Evolutionary conservation across 2,113 vertebrate genomes (phyloP).

Genomic region (Triplophysa rosa): DNA sequence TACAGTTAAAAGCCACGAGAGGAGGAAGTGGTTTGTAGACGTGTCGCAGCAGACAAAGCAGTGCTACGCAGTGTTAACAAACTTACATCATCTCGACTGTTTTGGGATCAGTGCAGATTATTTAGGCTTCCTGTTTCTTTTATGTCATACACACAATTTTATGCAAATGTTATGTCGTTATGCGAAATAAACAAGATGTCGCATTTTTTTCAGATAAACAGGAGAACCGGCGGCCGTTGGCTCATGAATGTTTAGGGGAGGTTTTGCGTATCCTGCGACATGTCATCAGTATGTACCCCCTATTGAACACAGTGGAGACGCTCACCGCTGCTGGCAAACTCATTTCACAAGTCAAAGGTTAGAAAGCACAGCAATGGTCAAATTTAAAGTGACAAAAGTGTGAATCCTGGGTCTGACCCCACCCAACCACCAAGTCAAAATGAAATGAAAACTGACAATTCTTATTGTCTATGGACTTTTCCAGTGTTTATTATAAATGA

Average conservation of each 20-base stretch:
- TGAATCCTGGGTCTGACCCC: too few species aligned
- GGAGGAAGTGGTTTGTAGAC: slow-evolving; percentile 55
- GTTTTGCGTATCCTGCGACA: slow-evolving; percentile 87
- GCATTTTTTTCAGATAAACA: slow-evolving; percentile 73
- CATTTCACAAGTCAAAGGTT: slow-evolving; percentile 95
- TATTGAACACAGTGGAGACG: slow-evolving; percentile 94
- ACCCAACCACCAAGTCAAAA: too few species aligned
- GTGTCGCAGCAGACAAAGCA: slow-evolving; percentile 52
- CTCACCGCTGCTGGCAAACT: slow-evolving; percentile 91
- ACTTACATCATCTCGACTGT: background rate
- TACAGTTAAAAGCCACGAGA: background rate
- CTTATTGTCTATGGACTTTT: too few species aligned
- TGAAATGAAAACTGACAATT: too few species aligned
- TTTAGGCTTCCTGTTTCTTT: background rate
- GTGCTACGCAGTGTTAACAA: slow-evolving; percentile 3
- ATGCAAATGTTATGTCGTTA: background rate
- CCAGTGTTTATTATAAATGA: too few species aligned
- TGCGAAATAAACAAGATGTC: too few species aligned
- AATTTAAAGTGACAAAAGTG: background rate
- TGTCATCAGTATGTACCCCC: slow-evolving; percentile 87
- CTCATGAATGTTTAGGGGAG: slow-evolving; percentile 89
- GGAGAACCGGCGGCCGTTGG: slow-evolving; percentile 81
- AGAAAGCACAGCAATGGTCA: slow-evolving; percentile 4
- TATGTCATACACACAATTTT: background rate
- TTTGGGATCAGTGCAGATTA: background rate